Percentiles rank a stretch among this genome's conserved stretches.
These are phyloP conservation scores for Halictus quadricinctus DNA, from an alignment of 2,888 invertebrate species.

Conservation along the genomic window DNA sequence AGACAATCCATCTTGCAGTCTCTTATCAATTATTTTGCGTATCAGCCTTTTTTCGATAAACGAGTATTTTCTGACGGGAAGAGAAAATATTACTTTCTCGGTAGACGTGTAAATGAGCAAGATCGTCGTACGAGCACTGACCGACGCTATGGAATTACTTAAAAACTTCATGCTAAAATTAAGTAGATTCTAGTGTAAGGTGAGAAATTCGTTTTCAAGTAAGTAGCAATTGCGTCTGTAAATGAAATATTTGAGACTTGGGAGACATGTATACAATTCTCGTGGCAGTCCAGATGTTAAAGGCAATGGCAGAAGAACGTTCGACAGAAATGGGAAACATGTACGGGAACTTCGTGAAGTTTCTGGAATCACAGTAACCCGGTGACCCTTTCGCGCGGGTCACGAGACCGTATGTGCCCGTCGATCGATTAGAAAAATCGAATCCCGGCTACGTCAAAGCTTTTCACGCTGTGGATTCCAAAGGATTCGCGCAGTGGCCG, in stretches of 20 bases:
- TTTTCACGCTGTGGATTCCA: constrained; percentile 21
- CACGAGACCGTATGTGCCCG: neutral
- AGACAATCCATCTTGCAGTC: neutral
- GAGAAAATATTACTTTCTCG: too few species aligned
- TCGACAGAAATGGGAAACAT: neutral
- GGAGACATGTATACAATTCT: too few species aligned
- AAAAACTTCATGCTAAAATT: too few species aligned
- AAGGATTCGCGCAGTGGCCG: constrained; percentile 17
- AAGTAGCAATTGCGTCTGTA: too few species aligned
- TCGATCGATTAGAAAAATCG: constrained; percentile 22
- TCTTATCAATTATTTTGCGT: neutral
- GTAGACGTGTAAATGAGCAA: too few species aligned
- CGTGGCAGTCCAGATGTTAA: too few species aligned
- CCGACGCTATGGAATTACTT: too few species aligned
- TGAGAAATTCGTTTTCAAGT: too few species aligned
- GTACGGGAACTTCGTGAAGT: neutral
- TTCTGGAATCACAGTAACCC: neutral
- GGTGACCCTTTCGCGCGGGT: neutral
- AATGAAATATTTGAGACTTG: too few species aligned
- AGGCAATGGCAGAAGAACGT: neutral
- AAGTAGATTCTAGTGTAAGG: too few species aligned
- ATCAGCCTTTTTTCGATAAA: neutral
- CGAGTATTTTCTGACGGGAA: neutral
- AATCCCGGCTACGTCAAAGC: constrained; percentile 14
- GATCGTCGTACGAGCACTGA: too few species aligned